phyloP scores from a whole-genome alignment of 2,888 invertebrate species.

The Anagyrus pseudococci region DNA sequence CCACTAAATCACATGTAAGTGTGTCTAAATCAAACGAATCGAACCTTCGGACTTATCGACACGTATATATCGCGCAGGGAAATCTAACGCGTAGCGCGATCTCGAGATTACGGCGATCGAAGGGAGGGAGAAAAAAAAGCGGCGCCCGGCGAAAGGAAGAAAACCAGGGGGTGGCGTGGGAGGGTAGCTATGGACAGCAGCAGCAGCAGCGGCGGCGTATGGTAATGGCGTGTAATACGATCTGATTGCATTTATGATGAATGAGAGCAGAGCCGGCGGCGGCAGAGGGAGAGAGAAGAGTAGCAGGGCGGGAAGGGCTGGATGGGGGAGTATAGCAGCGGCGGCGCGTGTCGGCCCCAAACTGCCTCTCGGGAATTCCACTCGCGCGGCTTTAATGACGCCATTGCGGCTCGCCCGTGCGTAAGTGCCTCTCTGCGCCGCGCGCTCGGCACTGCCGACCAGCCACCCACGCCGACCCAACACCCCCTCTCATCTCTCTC shows the following conservation, averaged over 20 bases:
- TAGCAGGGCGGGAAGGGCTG: no score
- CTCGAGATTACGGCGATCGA: no score
- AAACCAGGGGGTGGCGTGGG: no score
- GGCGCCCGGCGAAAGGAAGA: no score
- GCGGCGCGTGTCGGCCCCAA: conserved; percentile 43
- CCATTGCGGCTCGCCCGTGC: conserved; percentile 34
- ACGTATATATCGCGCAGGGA: no score
- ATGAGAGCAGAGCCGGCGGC: conserved; percentile 38
- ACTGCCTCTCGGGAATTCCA: conserved; percentile 45
- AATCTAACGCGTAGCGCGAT: no score
- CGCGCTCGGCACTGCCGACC: neutral
- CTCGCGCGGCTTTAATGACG: conserved; percentile 48
- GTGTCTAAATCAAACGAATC: no score
- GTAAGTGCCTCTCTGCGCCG: conserved; percentile 25
- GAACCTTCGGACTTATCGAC: no score
- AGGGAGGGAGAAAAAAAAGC: no score
- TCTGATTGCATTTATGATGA: conserved; percentile 54
- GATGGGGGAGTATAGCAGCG: neutral
- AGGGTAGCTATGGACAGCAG: no score
- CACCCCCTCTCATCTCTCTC: neutral
- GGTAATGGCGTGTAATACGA: conserved; percentile 54
- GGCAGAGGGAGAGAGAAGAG: neutral
- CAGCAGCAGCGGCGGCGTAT: no score
- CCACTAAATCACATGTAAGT: no score
- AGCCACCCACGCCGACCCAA: neutral